A percentile compares a stretch with the other conserved stretches of the same genome.
These are phyloP conservation scores for Tetropium fuscum DNA, from an alignment of 2,888 invertebrate species.

Conservation along the genomic window DNA sequence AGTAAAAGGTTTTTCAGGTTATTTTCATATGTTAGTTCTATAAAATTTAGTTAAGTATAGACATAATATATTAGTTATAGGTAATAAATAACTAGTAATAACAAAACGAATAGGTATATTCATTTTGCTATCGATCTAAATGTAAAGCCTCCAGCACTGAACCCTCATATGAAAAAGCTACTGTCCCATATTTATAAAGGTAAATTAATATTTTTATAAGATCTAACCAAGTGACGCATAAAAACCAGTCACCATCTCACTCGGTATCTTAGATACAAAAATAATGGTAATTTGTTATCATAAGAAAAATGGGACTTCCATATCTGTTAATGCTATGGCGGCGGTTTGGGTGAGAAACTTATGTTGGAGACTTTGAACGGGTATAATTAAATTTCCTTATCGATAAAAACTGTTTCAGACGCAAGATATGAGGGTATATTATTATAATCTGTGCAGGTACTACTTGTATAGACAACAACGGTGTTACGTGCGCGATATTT, in stretches of 20 bases:
- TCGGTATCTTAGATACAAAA: constrained; percentile 4
- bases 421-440: background rate
- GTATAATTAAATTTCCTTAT: constrained; percentile 35
- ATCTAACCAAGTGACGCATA: background rate
- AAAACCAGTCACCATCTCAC: constrained; percentile 1
- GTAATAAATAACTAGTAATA: too few species aligned
- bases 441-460: too few species aligned
- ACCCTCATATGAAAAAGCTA: constrained; percentile 32
- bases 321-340: constrained; percentile 7
- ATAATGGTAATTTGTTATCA: background rate
- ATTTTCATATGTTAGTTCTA: too few species aligned
- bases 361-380: constrained; percentile 28
- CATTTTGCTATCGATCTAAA: too few species aligned
- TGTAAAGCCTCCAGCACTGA: background rate
- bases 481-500: too few species aligned
- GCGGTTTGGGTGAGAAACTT: constrained; percentile 37
- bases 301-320: constrained; percentile 11
- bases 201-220: constrained; percentile 33
- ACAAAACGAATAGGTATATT: too few species aligned
- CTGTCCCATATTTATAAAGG: constrained; percentile 34
- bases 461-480: too few species aligned
- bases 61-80: too few species aligned
- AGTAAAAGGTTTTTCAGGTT: too few species aligned
- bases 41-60: too few species aligned
- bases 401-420: background rate